Evolutionary conservation across 2,888 invertebrate genomes (phyloP), one percentile per base, ranked within the genome.

Genomic region (Scaptomyza flava): DNA sequence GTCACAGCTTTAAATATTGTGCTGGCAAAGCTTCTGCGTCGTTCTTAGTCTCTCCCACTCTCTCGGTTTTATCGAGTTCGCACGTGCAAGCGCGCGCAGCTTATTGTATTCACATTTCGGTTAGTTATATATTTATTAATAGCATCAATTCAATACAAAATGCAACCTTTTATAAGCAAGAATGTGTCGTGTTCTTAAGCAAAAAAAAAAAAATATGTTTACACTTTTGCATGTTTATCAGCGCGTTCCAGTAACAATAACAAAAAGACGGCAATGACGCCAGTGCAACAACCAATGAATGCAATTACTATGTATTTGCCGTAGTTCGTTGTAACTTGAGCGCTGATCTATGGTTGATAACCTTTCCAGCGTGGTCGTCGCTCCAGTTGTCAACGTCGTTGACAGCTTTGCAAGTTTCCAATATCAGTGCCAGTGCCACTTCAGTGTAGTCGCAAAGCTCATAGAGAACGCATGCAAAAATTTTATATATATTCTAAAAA

Each of bases 61-160:
- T 54, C 7, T 30, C 2, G 7, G 33, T 27, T 11, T 7, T 12
- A 30, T 42, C 41, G 48, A 12, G 31, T 45, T 23, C 72, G 69
- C 87, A 81, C 82, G 87, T 84, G 87, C 75, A 74, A 77, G 85
- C 77, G 81, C 76, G 67, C 70, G 56, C 1, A 51, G 45, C 27
- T 64, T 68, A 67, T 68, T 67, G 77, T 74, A 42, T 41, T 51
- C 31, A 8, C 67, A 68, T 70, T 75, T 52, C 59, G 75, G 81
- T 86, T 68, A 80, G 66, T 78, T 80, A n/a, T 27, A 6, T 27
- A 27, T 38, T 48, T 45, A 23, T 47, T 43, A 60, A 48, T 67
- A 30, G 20, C n/a, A 17, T 7, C 27, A 14, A 23, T 47, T 30
- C 20, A 47, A 20, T 34, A 43, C 6, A 31, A 27, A 31, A 36